Conservation (phyloP, 2,888 invertebrate genomes). For the Cybosia mesomella region DNA sequence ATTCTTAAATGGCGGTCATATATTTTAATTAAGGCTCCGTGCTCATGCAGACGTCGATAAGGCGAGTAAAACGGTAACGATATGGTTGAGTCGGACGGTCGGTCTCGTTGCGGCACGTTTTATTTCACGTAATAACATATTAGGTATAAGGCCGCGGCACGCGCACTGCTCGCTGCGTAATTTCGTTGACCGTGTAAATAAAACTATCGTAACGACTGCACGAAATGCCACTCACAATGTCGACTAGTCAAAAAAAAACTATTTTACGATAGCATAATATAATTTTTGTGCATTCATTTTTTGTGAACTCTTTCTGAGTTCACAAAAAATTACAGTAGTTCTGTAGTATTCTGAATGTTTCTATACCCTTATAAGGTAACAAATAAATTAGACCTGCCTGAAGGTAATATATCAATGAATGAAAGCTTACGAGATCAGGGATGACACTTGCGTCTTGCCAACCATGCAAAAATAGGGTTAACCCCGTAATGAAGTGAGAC, state of each 20-base stretch:
- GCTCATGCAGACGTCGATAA: slow-evolving; percentile 78
- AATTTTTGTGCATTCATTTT: slow-evolving; percentile 41
- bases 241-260: slow-evolving; percentile 49
- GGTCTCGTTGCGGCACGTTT: slow-evolving; percentile 67
- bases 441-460: neutral
- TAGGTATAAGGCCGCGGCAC: slow-evolving; percentile 68
- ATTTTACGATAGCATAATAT: slow-evolving; percentile 54
- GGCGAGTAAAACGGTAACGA: slow-evolving; percentile 66
- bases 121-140: slow-evolving; percentile 85
- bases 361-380: neutral
- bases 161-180: slow-evolving; percentile 62
- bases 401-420: neutral
- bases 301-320: neutral
- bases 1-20: slow-evolving; percentile 78
- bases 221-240: slow-evolving; percentile 59
- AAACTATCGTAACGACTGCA: slow-evolving; percentile 71
- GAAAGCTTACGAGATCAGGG: neutral
- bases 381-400: neutral
- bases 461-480: neutral
- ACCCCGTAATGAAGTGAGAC: too few species aligned
- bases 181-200: slow-evolving; percentile 77
- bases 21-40: slow-evolving; percentile 81
- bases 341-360: neutral
- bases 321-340: too few species aligned
- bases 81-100: slow-evolving; percentile 56